Evolutionary conservation across 1,140 invertebrate species (phyloP), one percentile per base, ranked within the genome.

Genomic region (Pseudomyrmex gracilis): DNA sequence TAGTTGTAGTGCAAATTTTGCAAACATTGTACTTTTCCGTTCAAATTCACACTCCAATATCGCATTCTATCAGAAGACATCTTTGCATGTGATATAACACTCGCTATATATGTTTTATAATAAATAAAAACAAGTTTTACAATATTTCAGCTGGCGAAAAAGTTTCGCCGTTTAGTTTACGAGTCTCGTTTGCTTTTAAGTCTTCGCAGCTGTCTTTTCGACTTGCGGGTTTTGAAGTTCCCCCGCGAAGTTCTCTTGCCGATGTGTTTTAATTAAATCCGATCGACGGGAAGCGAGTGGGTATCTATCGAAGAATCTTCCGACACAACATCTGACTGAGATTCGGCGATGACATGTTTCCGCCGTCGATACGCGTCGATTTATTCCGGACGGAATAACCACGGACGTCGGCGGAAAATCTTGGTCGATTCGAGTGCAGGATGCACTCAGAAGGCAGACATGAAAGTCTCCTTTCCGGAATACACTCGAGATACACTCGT

Each of bases 261-360:
- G n/a, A 51, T 34, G 34, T 73, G 80, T 87, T 87, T 87, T 87
- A 87, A 87, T 87, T 87, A 84, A 84, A 87, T 84, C 73, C 73
- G 58, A 74, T 0, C 24, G n/a, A n/a, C 13, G 13, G 20, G 2
- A 45, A 70, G 66, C 34, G 7, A 7, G 34, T 34, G 7, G 1
- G 34, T 34, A 34, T 34, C 34, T 78, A 78, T 78, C 66, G 66
- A 70, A 60, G 43, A 67, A 60, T 71, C 17, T 34, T 34, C 5
- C 1, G 34, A 7, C 34, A 7, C 43, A 53, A 53, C 66, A 58
- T n/a, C 45, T 20, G 53, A 13, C 12, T n/a, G 12, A 58, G 24
- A 45, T 60, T 70, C 34, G 20, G 12, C 20, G 20, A 12, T 49
- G 53, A 60, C 45, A 45, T 60, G 63, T 67, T 20, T 47, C 57